Conservation (phyloP, 2,888 invertebrate genomes). For the Sphinx pinastri region DNA sequence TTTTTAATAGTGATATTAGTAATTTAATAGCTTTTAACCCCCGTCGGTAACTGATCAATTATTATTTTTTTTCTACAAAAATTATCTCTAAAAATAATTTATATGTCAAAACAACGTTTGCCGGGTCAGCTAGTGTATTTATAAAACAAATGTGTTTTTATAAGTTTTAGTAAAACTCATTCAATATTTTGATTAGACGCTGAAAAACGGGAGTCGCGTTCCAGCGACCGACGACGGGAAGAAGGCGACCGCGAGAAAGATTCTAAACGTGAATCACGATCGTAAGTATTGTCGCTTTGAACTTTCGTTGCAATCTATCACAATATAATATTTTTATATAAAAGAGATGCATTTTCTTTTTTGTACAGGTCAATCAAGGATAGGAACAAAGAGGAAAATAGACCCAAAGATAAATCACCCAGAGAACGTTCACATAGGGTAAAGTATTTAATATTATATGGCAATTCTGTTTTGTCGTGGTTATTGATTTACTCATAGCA, state of each 20-base stretch:
- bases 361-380: conserved; percentile 79
- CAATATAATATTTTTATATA: no score
- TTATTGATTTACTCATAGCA: not conserved
- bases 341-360: no score
- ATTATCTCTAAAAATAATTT: no score
- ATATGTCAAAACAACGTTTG: no score
- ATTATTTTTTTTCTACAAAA: no score
- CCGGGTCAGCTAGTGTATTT: no score
- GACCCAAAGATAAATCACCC: conserved; percentile 83
- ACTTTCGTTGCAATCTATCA: not conserved
- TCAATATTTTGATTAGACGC: conserved; percentile 47
- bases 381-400: conserved; percentile 85
- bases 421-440: conserved; percentile 76
- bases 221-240: conserved; percentile 69
- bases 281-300: conserved; percentile 52
- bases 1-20: no score
- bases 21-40: no score
- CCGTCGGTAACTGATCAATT: no score
- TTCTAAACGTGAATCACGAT: conserved; percentile 72
- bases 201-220: conserved; percentile 69
- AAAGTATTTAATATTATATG: conserved; percentile 50
- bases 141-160: no score
- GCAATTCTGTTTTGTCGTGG: conserved; percentile 34
- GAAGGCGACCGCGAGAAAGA: conserved; percentile 75
- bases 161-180: no score